phyloP scores from a whole-genome alignment of 2,113 vertebrate genomes.

The Alligator mississippiensis region DNA sequence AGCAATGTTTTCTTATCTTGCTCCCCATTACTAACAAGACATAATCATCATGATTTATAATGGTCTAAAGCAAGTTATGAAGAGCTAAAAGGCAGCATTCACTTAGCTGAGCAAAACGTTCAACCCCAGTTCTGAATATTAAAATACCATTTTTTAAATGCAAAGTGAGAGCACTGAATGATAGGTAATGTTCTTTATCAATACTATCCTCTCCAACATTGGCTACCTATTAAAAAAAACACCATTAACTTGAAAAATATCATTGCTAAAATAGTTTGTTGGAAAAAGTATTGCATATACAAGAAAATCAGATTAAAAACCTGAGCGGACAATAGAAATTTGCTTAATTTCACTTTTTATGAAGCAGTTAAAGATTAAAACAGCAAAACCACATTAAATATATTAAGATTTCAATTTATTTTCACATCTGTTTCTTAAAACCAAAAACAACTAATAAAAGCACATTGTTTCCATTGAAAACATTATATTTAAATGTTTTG shows the following conservation, averaged over 20 bases:
- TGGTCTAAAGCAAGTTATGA: background rate
- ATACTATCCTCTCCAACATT: background rate
- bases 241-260: background rate
- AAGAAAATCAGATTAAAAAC: background rate
- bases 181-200: too few relatives aligned
- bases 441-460: background rate
- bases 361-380: background rate
- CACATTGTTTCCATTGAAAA: slow-evolving; percentile 6
- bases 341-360: background rate
- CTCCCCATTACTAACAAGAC: background rate
- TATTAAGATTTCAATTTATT: background rate
- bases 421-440: background rate
- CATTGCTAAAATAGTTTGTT: background rate
- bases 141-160: too few relatives aligned
- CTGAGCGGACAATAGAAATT: background rate
- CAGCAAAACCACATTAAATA: background rate
- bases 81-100: background rate
- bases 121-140: too few relatives aligned
- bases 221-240: background rate
- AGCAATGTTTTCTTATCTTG: background rate
- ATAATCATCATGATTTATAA: background rate
- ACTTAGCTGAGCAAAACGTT: background rate
- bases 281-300: background rate
- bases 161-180: background rate
- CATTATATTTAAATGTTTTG: background rate